Conservation (phyloP, 2,888 invertebrate species). For the Heteromyza rotundicornis region DNA sequence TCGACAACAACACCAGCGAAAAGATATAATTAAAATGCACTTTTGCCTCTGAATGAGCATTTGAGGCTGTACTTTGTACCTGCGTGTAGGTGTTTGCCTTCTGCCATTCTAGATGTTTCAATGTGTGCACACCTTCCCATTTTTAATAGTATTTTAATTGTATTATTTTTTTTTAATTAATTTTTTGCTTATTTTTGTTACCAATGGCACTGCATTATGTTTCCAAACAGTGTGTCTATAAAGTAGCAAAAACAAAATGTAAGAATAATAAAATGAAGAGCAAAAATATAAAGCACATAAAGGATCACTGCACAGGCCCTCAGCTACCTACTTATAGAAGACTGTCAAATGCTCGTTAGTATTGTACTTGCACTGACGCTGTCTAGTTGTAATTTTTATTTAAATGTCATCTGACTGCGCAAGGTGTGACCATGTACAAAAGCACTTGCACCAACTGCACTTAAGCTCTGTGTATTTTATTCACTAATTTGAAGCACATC, state of each 20-base stretch:
- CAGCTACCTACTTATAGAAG: background rate
- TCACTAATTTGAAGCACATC: no score
- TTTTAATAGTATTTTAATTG: background rate
- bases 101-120: no score
- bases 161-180: slow-evolving; percentile 23
- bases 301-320: slow-evolving; percentile 1
- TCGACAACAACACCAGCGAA: no score
- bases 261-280: background rate
- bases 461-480: no score
- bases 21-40: background rate
- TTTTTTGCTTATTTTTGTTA: no score
- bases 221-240: background rate
- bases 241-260: background rate
- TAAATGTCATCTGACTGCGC: background rate
- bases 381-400: background rate
- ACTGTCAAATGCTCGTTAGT: slow-evolving; percentile 4
- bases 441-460: background rate
- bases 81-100: no score
- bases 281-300: slow-evolving; percentile 3
- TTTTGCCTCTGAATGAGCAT: background rate
- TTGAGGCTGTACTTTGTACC: no score
- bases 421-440: background rate
- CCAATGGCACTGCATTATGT: slow-evolving; percentile 18
- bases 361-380: background rate
- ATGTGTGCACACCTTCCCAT: no score